Conservation (phyloP, 2,888 invertebrate genomes). For the Meganola albula region DNA sequence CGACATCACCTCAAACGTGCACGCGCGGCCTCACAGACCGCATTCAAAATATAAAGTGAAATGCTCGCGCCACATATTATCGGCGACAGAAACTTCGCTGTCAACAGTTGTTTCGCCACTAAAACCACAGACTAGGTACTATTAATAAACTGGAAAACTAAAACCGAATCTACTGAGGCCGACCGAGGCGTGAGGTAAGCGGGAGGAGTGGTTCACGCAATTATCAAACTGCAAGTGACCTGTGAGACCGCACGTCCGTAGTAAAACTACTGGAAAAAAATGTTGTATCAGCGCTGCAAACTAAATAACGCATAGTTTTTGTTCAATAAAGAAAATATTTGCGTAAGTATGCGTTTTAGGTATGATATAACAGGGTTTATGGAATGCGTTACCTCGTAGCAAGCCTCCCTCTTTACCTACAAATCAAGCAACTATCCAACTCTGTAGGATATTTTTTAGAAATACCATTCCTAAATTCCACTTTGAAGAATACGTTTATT, state of each 20-base stretch:
- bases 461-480: too few relatives aligned
- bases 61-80: not conserved
- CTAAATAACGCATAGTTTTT: not conserved
- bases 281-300: not conserved
- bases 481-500: too few relatives aligned
- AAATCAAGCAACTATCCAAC: too few relatives aligned
- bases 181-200: not conserved
- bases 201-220: not conserved
- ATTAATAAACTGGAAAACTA: too few relatives aligned
- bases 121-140: too few relatives aligned
- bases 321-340: not conserved
- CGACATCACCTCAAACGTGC: too few relatives aligned
- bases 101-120: not conserved
- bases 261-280: not conserved
- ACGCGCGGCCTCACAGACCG: not conserved
- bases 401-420: too few relatives aligned
- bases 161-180: not conserved
- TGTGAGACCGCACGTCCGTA: slow-evolving; percentile 1
- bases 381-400: too few relatives aligned
- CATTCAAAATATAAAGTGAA: not conserved
- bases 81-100: not conserved
- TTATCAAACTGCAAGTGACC: not conserved
- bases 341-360: not conserved
- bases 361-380: too few relatives aligned
- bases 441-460: too few relatives aligned